These are phyloP conservation scores for Drosophila miranda DNA, from an alignment of 1,140 invertebrate genomes.

Conservation along the genomic window DNA sequence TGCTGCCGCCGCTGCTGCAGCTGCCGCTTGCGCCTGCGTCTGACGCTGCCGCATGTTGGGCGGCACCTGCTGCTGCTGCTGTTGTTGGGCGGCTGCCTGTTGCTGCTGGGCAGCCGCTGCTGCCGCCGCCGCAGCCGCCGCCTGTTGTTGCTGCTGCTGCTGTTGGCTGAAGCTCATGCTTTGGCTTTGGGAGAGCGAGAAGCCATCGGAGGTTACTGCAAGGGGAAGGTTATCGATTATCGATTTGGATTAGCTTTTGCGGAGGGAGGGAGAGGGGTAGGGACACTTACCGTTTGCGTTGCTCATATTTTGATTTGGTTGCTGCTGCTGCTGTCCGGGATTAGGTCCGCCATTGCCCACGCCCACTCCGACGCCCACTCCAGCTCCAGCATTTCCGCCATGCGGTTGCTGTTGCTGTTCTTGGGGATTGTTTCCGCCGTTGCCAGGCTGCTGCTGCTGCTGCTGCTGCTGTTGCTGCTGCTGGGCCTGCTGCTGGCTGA, in stretches of 20 bases:
- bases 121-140: conserved; percentile 82
- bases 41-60: conserved; percentile 80
- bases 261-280: background rate
- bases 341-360: conserved; percentile 58
- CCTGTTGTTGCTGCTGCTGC: conserved; percentile 63
- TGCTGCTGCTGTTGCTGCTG: conserved; percentile 76
- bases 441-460: conserved; percentile 52
- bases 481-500: conserved; percentile 85
- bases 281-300: conserved; percentile 70
- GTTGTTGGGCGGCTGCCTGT: conserved; percentile 46
- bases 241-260: background rate
- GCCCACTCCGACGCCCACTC: conserved; percentile 21
- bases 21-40: conserved; percentile 68
- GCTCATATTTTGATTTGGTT: conserved; percentile 82
- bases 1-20: conserved; percentile 70
- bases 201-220: conserved; percentile 84
- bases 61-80: conserved; percentile 78
- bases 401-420: conserved; percentile 59
- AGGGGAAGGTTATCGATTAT: background rate
- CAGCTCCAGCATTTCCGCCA: conserved; percentile 50
- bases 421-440: conserved; percentile 56
- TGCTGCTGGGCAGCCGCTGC: conserved; percentile 55
- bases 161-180: conserved; percentile 93
- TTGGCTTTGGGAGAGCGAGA: conserved; percentile 90
- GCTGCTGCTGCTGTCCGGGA: conserved; percentile 71